Evolutionary conservation across 2,888 invertebrate genomes (phyloP).

Genomic region (Adelognathus sp.): DNA sequence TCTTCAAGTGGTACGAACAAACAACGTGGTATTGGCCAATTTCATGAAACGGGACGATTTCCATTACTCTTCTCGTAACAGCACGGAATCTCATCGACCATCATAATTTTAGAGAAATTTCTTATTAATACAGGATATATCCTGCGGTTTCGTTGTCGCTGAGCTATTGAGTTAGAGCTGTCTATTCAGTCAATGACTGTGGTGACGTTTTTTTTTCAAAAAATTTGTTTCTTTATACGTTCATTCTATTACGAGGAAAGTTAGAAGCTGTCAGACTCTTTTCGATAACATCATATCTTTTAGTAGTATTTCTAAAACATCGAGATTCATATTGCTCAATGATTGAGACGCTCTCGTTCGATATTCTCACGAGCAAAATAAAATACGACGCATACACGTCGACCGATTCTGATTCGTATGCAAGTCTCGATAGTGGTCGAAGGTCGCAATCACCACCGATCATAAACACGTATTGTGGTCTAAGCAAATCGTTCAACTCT

Average conservation of each 20-base stretch:
- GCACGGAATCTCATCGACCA: not conserved
- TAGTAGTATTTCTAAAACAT: not conserved
- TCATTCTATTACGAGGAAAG: not conserved
- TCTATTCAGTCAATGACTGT: not conserved
- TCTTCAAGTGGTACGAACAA: not conserved
- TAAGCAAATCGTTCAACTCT: conserved; percentile 24
- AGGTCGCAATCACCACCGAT: conserved; percentile 36
- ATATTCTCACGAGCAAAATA: conserved; percentile 35
- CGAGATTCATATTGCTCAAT: conserved; percentile 30
- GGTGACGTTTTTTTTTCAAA: not conserved
- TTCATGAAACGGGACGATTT: not conserved
- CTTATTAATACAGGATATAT: not conserved
- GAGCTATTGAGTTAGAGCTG: too few relatives aligned
- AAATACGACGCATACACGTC: conserved; percentile 14
- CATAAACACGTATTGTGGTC: not conserved
- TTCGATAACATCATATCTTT: not conserved
- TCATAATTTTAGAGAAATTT: not conserved
- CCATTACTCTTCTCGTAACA: not conserved
- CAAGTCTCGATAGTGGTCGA: conserved; percentile 39
- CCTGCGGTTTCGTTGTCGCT: not conserved
- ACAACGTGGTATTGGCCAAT: not conserved
- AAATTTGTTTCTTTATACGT: not conserved
- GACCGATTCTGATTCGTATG: conserved; percentile 36
- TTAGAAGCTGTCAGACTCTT: not conserved
- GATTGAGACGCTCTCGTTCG: not conserved